Conservation (phyloP, 2,797 vertebrate species). For the Pangasius djambal region DNA sequence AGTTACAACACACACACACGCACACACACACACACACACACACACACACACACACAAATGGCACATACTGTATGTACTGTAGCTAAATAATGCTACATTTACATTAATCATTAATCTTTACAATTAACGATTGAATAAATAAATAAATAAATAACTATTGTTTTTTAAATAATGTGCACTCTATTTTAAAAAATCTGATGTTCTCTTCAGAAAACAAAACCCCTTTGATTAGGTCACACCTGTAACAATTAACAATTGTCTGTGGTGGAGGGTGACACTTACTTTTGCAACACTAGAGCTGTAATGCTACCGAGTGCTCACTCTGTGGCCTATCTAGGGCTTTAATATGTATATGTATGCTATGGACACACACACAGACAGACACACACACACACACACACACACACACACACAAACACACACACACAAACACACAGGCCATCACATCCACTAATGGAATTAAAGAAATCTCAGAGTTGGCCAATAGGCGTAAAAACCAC, state of each 20-base stretch:
- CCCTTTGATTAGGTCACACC: background rate
- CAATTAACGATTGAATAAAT: background rate
- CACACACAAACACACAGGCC: slow-evolving; percentile 21
- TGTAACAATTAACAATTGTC: background rate
- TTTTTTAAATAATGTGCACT: background rate
- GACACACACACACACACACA: slow-evolving; percentile 1
- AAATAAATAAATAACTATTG: background rate
- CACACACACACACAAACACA: background rate
- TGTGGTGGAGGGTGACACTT: background rate
- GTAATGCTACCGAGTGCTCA: background rate
- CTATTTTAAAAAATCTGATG: background rate
- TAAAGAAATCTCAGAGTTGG: slow-evolving; percentile 61
- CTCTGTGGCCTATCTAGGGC: background rate
- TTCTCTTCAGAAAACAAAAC: background rate
- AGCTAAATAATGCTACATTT: background rate
- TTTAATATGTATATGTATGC: background rate
- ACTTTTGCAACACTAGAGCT: background rate
- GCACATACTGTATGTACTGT: background rate
- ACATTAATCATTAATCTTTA: background rate
- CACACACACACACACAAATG: background rate
- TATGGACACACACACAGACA: slow-evolving; percentile 53
- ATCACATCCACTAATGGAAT: slow-evolving; percentile 63
- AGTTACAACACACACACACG: background rate
- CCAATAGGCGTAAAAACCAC: slow-evolving; percentile 57
- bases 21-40: background rate